phyloP scores from a whole-genome alignment of 2,797 vertebrate genomes.

The Falco biarmicus region DNA sequence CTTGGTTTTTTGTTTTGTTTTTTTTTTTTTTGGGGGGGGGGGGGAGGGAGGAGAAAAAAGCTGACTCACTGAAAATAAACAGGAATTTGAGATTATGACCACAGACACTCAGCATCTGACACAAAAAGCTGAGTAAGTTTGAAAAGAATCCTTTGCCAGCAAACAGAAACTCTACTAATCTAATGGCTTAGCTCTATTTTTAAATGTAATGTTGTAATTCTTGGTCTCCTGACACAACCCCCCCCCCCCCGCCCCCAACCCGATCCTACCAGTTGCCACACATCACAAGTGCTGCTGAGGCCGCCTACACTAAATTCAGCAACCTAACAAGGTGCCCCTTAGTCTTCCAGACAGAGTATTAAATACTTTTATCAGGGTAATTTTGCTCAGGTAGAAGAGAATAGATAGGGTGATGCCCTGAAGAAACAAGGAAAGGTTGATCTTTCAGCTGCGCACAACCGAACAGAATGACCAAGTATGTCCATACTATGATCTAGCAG shows the following conservation, averaged over 20 bases:
- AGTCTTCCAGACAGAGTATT: not conserved
- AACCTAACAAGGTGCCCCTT: not conserved
- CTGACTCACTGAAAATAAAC: conserved; percentile 69
- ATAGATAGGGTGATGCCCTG: not conserved
- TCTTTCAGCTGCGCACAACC: not conserved
- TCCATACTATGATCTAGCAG: not conserved
- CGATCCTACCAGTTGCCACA: not conserved
- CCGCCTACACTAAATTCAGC: not conserved
- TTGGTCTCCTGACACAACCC: not conserved
- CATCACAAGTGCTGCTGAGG: not conserved
- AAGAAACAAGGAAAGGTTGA: not conserved
- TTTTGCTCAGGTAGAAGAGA: not conserved
- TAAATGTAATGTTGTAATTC: not conserved
- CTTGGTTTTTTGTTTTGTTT: not conserved
- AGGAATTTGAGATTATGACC: conserved; percentile 65
- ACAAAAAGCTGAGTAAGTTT: conserved; percentile 53
- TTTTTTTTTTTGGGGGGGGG: too few species aligned
- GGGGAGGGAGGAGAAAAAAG: not conserved
- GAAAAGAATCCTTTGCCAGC: not conserved
- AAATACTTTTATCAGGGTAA: not conserved
- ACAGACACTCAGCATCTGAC: conserved; percentile 44
- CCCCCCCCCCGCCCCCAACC: too few species aligned
- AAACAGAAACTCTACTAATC: conserved; percentile 24
- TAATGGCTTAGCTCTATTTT: not conserved
- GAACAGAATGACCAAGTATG: fast-evolving